Evolutionary conservation across 1,140 invertebrate species (phyloP).

Genomic region (Drosophila orosa): DNA sequence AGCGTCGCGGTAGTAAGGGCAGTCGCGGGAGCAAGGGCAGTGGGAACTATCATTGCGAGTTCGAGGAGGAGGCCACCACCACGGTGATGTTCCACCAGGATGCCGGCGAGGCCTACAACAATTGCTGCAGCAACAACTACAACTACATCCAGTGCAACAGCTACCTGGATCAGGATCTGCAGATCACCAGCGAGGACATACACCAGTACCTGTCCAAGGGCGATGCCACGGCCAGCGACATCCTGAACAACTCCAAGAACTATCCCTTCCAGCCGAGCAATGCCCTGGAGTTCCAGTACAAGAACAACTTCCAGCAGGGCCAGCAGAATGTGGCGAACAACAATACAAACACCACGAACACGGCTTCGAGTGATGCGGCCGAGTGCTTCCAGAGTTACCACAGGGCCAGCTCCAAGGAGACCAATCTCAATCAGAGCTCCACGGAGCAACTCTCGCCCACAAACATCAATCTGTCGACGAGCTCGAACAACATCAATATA

Average conservation of each 20-base stretch:
- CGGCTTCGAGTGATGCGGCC: constrained; percentile 69
- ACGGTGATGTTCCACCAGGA: constrained; percentile 81
- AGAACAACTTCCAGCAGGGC: constrained; percentile 80
- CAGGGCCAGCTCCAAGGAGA: constrained; percentile 71
- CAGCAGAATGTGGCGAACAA: constrained; percentile 40
- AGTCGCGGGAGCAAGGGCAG: constrained; percentile 29
- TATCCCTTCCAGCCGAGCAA: constrained; percentile 83
- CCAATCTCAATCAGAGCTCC: constrained; percentile 74
- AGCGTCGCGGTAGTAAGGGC: constrained; percentile 63
- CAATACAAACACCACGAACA: constrained; percentile 70
- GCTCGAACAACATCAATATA: constrained; percentile 82
- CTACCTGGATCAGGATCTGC: constrained; percentile 81
- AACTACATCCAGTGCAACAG: constrained; percentile 83
- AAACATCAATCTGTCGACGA: constrained; percentile 80
- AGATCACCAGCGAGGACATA: constrained; percentile 83
- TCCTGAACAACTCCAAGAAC: constrained; percentile 81
- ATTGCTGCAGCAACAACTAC: constrained; percentile 82
- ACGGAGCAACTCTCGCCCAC: constrained; percentile 67
- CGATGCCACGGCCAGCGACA: constrained; percentile 57
- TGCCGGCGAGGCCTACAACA: constrained; percentile 76
- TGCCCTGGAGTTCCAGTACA: constrained; percentile 81
- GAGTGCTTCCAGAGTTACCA: constrained; percentile 75
- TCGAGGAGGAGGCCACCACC: constrained; percentile 81
- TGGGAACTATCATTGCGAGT: constrained; percentile 68
- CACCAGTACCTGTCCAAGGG: constrained; percentile 82